Base-by-base conservation (phyloP, 2,888 invertebrate genomes). In the Agonum fuliginosum region DNA sequence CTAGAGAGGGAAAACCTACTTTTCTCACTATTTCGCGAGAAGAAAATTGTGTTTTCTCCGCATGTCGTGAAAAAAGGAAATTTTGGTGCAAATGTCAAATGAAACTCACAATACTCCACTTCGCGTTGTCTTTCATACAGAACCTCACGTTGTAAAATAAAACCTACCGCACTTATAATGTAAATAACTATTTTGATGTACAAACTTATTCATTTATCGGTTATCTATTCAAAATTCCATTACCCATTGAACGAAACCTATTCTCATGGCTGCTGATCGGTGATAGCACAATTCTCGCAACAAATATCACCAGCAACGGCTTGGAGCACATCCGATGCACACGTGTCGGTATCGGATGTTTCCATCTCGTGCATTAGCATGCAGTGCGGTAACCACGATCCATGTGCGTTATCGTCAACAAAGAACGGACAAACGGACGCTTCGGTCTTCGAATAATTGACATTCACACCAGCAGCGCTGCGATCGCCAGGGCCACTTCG, bases 301-400 rank as follows among this genome's bases (percentile, higher is more conserved):
- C 54, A 54, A 54, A 54, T 54, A 24, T 22, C 22, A 54, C 22
- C 20, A 54, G 22, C 54, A n/a, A 5, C n/a, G 37, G n/a, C 37
- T 2, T 37, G 37, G 54, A 24, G 24, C 24, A 54, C 6, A 54
- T 4, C 27, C 58, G 58, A 62, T 54, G 30, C 30, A 62, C 58
- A 62, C 58, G 58, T 58, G 58, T 58, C 30, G 17, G 58, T 58
- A 58, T 30, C 22, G n/a, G 14, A 19, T 17, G 17, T 62, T 27
- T 30, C 27, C 58, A 62, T 54, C 54, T 12, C 2, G n/a, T 27
- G 14, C 58, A 62, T 62, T 30, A 30, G 30, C 58, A 62, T 30
- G 30, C 58, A 30, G 30, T n/a, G n/a, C 46, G 12, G 46, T 17
- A 14, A 37, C 37, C 10, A 37, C 37, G 37, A 37, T 3, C 37